phyloP scores from a whole-genome alignment of 2,797 vertebrate genomes.

The Agapornis canus region DNA sequence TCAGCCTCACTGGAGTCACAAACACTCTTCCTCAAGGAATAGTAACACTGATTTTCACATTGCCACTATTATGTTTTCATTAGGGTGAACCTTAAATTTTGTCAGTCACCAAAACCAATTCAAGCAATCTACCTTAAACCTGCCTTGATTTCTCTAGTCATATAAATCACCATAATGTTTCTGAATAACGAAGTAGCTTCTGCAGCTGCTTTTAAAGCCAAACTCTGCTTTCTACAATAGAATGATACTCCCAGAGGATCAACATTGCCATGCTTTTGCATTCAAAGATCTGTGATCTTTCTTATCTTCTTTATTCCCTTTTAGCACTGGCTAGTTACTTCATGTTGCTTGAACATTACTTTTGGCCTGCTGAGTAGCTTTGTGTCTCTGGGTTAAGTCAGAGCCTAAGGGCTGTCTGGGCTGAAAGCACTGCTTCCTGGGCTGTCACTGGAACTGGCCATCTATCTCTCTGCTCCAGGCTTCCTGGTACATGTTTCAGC shows the following conservation, averaged over 20 bases:
- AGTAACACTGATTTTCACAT: not conserved
- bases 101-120: not conserved
- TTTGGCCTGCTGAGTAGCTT: not conserved
- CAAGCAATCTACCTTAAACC: not conserved
- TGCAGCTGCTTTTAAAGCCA: not conserved
- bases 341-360: not conserved
- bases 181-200: not conserved
- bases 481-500: not conserved
- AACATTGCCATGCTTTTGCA: not conserved
- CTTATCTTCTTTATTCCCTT: not conserved
- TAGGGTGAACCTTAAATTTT: not conserved
- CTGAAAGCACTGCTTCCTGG: rapidly evolving
- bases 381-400: rapidly evolving
- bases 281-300: not conserved
- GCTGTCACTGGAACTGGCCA: rapidly evolving
- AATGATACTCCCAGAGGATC: not conserved
- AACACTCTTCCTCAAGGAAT: not conserved
- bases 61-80: not conserved
- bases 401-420: not conserved
- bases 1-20: not conserved
- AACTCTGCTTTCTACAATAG: not conserved
- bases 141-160: not conserved
- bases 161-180: not conserved
- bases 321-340: not conserved
- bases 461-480: not conserved